Conservation (phyloP, 2,888 invertebrate genomes). For the Conomelus anceps region DNA sequence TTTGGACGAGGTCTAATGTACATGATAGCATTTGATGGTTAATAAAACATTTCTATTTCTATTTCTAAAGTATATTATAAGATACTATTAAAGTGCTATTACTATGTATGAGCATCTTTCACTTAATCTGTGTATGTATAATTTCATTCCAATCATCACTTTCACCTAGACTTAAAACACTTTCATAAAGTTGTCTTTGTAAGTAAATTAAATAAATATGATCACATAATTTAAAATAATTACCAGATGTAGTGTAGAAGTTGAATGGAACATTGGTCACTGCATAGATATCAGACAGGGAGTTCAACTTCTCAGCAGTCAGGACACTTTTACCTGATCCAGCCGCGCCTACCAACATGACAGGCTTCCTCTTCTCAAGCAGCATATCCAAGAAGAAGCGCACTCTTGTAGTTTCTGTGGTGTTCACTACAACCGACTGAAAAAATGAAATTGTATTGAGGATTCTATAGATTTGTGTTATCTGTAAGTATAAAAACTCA, state of each 20-base stretch:
- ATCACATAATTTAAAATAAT: constrained; percentile 10
- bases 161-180: too few relatives aligned
- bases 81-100: too few relatives aligned
- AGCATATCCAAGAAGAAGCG: constrained; percentile 83
- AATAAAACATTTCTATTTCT: too few relatives aligned
- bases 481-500: too few relatives aligned
- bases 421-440: constrained; percentile 76
- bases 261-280: constrained; percentile 88
- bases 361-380: constrained; percentile 67
- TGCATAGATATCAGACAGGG: constrained; percentile 67
- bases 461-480: not conserved
- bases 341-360: constrained; percentile 85
- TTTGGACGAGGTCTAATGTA: too few relatives aligned
- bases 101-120: too few relatives aligned
- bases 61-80: too few relatives aligned
- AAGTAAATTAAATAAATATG: not conserved
- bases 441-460: too few relatives aligned
- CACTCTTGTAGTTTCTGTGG: constrained; percentile 80
- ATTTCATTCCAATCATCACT: too few relatives aligned
- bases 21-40: too few relatives aligned
- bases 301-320: constrained; percentile 71
- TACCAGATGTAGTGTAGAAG: constrained; percentile 85
- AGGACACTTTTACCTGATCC: constrained; percentile 93
- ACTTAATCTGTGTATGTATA: not conserved
- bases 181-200: not conserved